Evolutionary conservation across 1,140 invertebrate genomes (phyloP).

Genomic region (Aethina tumida): DNA sequence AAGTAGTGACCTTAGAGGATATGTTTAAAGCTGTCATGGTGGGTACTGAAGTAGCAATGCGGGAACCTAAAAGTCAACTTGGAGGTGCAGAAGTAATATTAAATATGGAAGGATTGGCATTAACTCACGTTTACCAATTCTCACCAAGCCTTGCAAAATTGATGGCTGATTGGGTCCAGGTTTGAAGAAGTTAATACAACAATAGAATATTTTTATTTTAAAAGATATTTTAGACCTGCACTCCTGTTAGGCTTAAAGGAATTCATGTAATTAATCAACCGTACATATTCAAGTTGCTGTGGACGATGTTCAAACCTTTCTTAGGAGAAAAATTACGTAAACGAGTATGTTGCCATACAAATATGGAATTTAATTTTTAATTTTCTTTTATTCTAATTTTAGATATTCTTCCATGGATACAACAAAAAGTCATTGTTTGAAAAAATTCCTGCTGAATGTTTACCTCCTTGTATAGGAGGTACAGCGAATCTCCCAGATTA

Average conservation of each 20-base stretch:
- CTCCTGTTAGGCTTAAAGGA: slow-evolving; percentile 55
- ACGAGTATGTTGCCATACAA: slow-evolving; percentile 32
- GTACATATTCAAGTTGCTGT: slow-evolving; percentile 64
- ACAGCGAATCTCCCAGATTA: slow-evolving; percentile 41
- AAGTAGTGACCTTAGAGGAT: slow-evolving; percentile 42
- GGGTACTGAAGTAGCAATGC: slow-evolving; percentile 47
- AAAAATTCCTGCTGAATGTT: slow-evolving; percentile 48
- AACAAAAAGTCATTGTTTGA: slow-evolving; percentile 53
- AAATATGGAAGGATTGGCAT: slow-evolving; percentile 54
- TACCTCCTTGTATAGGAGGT: slow-evolving; percentile 63
- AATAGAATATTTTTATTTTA: slow-evolving; percentile 6
- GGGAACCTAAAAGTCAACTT: slow-evolving; percentile 52
- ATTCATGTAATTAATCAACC: slow-evolving; percentile 74
- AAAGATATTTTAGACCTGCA: slow-evolving; percentile 43
- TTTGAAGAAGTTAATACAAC: slow-evolving; percentile 27
- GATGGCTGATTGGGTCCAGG: slow-evolving; percentile 56
- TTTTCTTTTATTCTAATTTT: slow-evolving; percentile 12
- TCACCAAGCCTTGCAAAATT: slow-evolving; percentile 57
- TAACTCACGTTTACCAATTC: slow-evolving; percentile 58
- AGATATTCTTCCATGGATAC: slow-evolving; percentile 66
- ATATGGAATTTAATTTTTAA: neutral
- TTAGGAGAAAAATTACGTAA: slow-evolving; percentile 53
- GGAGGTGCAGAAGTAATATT: slow-evolving; percentile 53
- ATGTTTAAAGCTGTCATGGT: slow-evolving; percentile 49
- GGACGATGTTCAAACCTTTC: slow-evolving; percentile 68